Base-by-base conservation (phyloP, 2,888 invertebrate species). In the Metellina segmentata region DNA sequence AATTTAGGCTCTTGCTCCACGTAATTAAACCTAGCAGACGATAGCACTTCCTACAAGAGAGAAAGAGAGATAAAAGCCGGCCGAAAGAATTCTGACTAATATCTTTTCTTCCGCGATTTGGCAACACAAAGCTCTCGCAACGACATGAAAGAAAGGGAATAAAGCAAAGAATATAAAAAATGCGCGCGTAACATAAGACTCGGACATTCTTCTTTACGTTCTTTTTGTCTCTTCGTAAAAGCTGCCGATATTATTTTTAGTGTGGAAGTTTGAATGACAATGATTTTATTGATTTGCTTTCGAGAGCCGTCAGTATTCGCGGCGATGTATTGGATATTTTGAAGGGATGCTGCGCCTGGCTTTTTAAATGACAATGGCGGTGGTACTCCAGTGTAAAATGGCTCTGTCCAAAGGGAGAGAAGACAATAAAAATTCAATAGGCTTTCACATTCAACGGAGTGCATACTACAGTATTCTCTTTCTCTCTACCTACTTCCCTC, bases 31-130 rank as follows among this genome's bases (percentile, higher is more conserved):
- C 75, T 61, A 16, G 53, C 85, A 77, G 61, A 69, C 75, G 75
- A 85, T 85, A n/a, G 34, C 1, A 34, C 34, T 34, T 34, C 34
- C 34, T 34, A 34, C 34, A 34, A 34, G 34, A 34, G 34, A 34
- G 34, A 34, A 34, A 34, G 34, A 34, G 34, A 85, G 75, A 75
- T 85, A 75, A 85, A 85, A 69, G 74, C 71, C 19, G 83, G n/a
- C 72, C 48, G 48, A 75, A 85, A 69, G 69, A 85, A 85, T 85
- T 77, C 75, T 75, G 77, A 77, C 85, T 85, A 85, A 85, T 85
- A 85, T 77, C 75, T 85, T 85, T 77, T 85, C 85, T 85, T 85
- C 75, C 71, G 48, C 69, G 85, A 75, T 75, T 85, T 52, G 48
- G 77, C 77, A 85, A 85, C 85, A 85, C 69, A 85, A 75, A 85